phyloP scores from a whole-genome alignment of 2,797 vertebrate genomes.

The Enoplosus armatus region DNA sequence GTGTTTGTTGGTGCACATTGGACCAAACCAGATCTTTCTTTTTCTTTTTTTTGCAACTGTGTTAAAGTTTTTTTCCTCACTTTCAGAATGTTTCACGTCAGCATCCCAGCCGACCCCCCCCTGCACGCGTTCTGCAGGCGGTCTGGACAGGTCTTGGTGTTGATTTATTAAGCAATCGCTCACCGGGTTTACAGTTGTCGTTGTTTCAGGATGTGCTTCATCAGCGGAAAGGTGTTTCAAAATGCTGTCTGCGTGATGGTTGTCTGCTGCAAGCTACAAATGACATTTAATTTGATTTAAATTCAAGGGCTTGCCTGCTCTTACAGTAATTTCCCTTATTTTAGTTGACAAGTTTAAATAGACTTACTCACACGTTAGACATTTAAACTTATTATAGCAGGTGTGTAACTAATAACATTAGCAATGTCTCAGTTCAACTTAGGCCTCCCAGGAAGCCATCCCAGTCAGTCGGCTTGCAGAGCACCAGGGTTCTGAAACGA shows the following conservation, averaged over 20 bases:
- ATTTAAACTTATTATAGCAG: not conserved
- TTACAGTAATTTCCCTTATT: not conserved
- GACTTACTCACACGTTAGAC: not conserved
- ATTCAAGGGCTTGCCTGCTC: not conserved
- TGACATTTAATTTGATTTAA: not conserved
- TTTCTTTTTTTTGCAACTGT: not conserved
- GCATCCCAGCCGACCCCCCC: conserved; percentile 1
- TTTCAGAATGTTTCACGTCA: conserved; percentile 18
- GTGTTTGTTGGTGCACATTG: not conserved
- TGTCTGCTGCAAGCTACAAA: not conserved
- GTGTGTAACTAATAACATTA: conserved; percentile 4
- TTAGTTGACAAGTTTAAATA: not conserved
- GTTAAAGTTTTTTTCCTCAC: not conserved
- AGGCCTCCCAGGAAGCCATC: not conserved
- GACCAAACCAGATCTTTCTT: not conserved
- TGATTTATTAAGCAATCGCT: conserved; percentile 30
- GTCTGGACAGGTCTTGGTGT: not conserved
- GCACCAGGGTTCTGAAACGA: not conserved
- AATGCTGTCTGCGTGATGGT: too few relatives aligned
- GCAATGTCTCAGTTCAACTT: not conserved
- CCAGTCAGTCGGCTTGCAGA: not conserved
- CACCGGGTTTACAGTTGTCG: conserved; percentile 15
- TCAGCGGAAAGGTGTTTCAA: not conserved
- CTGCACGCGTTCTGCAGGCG: conserved; percentile 11
- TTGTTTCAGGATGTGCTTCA: conserved; percentile 15